Evolutionary conservation across 2,888 invertebrate genomes (phyloP).

Genomic region (Germaria angustata): DNA sequence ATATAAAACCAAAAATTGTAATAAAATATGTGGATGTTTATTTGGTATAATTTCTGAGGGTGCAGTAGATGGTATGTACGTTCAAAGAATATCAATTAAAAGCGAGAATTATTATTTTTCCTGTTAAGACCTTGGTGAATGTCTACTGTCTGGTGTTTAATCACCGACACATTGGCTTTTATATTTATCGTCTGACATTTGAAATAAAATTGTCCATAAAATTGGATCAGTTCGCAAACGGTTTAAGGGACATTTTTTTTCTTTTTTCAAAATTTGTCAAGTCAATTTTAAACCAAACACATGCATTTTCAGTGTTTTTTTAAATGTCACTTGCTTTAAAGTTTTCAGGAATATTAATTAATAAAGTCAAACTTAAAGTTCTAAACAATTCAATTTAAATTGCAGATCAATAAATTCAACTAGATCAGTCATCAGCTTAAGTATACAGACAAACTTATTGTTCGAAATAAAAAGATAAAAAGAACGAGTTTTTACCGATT

Average conservation of each 20-base stretch:
- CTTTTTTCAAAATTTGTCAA: too few species aligned
- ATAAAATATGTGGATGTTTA: too few species aligned
- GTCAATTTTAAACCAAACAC: too few species aligned
- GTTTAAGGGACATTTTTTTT: not conserved
- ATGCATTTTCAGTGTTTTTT: not conserved
- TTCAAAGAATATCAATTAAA: too few species aligned
- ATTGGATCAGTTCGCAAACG: constrained; percentile 4
- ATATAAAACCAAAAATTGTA: too few species aligned
- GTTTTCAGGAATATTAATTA: constrained; percentile 12
- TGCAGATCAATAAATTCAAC: not conserved
- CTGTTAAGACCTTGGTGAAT: too few species aligned
- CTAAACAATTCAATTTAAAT: not conserved
- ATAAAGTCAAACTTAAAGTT: not conserved
- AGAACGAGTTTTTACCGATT: too few species aligned
- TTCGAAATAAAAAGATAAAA: not conserved
- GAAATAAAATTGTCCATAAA: not conserved
- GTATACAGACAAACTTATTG: constrained; percentile 20
- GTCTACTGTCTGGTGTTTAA: too few species aligned
- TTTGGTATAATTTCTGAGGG: too few species aligned
- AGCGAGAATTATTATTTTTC: too few species aligned
- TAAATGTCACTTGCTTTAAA: constrained; percentile 43
- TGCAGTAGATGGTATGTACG: too few species aligned
- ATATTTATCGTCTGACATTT: not conserved
- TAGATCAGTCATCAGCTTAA: constrained; percentile 25
- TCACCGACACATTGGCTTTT: too few species aligned